Evolutionary conservation across 2,797 vertebrate species (phyloP).

Genomic region (Chloroceryle inda): DNA sequence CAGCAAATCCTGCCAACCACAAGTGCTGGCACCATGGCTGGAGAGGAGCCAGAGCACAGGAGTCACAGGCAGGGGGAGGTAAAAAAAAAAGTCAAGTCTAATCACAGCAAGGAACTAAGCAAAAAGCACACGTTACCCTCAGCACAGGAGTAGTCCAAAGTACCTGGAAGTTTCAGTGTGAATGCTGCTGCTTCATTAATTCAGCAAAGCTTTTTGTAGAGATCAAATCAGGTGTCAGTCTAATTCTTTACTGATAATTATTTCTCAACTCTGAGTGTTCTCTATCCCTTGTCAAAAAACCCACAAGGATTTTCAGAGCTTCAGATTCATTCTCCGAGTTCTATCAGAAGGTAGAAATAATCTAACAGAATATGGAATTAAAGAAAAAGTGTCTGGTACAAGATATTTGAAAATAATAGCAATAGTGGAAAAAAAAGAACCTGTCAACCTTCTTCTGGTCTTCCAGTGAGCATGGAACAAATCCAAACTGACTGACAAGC

Average conservation of each 20-base stretch:
- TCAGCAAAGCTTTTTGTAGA: conserved; percentile 42
- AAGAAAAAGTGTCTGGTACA: not conserved
- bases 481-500: not conserved
- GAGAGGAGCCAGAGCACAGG: not conserved
- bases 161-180: not conserved
- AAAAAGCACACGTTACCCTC: not conserved
- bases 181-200: conserved; percentile 32
- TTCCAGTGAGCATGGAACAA: not conserved
- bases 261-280: not conserved
- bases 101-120: not conserved
- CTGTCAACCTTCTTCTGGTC: not conserved
- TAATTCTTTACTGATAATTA: conserved; percentile 18
- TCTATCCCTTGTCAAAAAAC: not conserved
- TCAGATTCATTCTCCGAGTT: not conserved
- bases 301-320: not conserved
- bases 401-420: not conserved
- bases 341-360: not conserved
- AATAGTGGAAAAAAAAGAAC: not conserved
- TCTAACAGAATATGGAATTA: not conserved
- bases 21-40: not conserved
- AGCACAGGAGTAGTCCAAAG: not conserved
- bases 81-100: not conserved
- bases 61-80: not conserved
- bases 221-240: conserved; percentile 36
- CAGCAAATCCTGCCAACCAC: not conserved